Percentiles rank a stretch among this genome's conserved stretches.
Conservation (phyloP, 2,888 invertebrate species). For the Chymomyza amoena region DNA sequence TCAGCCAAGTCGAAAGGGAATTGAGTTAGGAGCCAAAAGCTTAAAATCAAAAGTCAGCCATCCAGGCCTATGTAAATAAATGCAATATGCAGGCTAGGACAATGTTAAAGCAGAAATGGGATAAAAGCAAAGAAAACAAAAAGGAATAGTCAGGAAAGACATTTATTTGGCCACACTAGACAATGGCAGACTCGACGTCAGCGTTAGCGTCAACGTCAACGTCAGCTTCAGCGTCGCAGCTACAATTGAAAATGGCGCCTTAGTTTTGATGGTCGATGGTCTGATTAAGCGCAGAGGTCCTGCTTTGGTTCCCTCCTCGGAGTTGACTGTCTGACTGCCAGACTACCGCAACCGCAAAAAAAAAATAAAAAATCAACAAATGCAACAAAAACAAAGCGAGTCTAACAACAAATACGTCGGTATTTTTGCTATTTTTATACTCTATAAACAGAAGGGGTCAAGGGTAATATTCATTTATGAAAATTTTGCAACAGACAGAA, state of each 20-base stretch:
- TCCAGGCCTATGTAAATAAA: constrained; percentile 66
- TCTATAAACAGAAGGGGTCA: not conserved
- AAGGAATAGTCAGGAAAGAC: constrained; percentile 29
- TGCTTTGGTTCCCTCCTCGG: not conserved
- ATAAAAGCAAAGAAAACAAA: constrained; percentile 33
- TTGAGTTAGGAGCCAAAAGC: constrained; percentile 61
- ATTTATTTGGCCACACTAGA: constrained; percentile 47
- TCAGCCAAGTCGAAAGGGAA: constrained; percentile 54
- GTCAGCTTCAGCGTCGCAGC: constrained; percentile 33
- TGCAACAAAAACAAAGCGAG: constrained; percentile 24
- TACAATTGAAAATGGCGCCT: constrained; percentile 61
- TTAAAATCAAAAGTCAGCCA: constrained; percentile 67
- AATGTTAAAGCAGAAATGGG: constrained; percentile 39
- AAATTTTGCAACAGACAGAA: too few relatives aligned
- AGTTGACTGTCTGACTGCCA: constrained; percentile 20
- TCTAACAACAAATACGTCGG: constrained; percentile 55
- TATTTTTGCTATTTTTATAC: constrained; percentile 10
- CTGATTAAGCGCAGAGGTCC: constrained; percentile 62
- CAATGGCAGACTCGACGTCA: constrained; percentile 20
- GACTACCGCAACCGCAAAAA: constrained; percentile 57
- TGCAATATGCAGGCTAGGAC: constrained; percentile 57
- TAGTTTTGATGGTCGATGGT: constrained; percentile 53
- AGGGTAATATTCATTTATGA: too few relatives aligned
- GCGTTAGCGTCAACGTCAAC: constrained; percentile 36
- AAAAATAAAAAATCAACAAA: constrained; percentile 7